phyloP scores from a whole-genome alignment of 1,140 invertebrate genomes.

The Drosophila subpulchrella region DNA sequence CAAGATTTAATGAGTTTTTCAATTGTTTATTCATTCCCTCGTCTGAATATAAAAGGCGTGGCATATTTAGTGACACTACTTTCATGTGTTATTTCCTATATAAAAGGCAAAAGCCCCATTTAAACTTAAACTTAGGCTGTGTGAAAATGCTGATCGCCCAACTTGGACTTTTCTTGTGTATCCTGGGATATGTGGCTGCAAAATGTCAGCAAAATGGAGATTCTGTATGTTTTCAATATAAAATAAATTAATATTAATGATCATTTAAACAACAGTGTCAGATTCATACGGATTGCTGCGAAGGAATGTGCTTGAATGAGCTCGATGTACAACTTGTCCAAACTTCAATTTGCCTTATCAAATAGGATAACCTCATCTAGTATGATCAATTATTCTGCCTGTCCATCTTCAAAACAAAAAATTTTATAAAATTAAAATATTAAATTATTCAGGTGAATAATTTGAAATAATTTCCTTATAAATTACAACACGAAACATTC shows the following conservation, averaged over 20 bases:
- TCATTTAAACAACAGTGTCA: constrained; percentile 54
- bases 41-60: neutral
- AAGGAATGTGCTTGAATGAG: constrained; percentile 57
- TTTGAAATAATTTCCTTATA: too few species aligned
- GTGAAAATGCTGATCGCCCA: constrained; percentile 42
- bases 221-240: constrained; percentile 50
- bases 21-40: neutral
- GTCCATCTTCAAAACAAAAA: too few species aligned
- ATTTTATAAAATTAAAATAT: too few species aligned
- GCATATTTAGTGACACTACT: neutral
- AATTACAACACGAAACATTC: too few species aligned
- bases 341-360: too few species aligned
- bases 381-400: too few species aligned
- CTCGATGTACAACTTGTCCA: too few species aligned
- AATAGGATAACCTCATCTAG: too few species aligned
- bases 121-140: constrained; percentile 22
- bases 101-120: constrained; percentile 29
- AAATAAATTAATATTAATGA: neutral
- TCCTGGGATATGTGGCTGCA: constrained; percentile 25
- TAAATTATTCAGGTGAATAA: too few species aligned
- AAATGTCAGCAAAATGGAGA: constrained; percentile 37
- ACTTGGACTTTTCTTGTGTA: constrained; percentile 15
- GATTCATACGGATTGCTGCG: constrained; percentile 71
- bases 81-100: neutral
- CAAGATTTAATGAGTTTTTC: neutral